These are phyloP conservation scores for Caenorhabditis sulstoni DNA, from an alignment of 2,888 invertebrate species.

Conservation along the genomic window DNA sequence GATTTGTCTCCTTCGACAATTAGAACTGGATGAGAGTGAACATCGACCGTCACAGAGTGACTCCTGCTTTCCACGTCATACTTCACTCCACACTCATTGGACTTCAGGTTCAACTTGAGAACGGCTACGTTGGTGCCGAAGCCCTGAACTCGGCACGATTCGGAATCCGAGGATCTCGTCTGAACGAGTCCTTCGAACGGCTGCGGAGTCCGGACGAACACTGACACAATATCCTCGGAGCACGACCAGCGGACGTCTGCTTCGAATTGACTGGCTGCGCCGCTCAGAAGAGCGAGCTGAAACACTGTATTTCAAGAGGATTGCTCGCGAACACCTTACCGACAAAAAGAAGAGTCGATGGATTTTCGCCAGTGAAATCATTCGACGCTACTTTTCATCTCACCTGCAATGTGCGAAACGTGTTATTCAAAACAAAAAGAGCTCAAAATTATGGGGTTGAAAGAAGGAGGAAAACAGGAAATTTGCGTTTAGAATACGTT, in stretches of 20 bases:
- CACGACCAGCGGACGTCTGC: conserved; percentile 64
- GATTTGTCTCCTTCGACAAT: conserved; percentile 65
- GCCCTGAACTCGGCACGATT: conserved; percentile 54
- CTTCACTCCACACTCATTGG: conserved; percentile 54
- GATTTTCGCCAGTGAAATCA: conserved; percentile 41
- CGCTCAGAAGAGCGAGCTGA: conserved; percentile 40
- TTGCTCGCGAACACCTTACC: conserved; percentile 10
- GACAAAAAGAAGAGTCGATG: conserved; percentile 30
- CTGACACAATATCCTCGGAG: conserved; percentile 44
- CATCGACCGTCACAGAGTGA: conserved; percentile 52
- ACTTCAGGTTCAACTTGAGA: conserved; percentile 52
- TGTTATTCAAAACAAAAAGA: no score
- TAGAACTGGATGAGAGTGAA: conserved; percentile 65
- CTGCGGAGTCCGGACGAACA: conserved; percentile 55
- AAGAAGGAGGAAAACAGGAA: conserved; percentile 24
- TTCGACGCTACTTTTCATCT: conserved; percentile 57
- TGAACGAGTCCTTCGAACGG: conserved; percentile 62
- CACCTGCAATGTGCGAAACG: conserved; percentile 46
- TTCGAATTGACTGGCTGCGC: conserved; percentile 31
- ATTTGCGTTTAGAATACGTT: conserved; percentile 6
- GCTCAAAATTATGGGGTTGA: neutral
- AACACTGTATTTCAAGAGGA: neutral
- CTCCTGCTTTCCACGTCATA: conserved; percentile 42
- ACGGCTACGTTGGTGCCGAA: conserved; percentile 65
- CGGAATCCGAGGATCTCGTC: conserved; percentile 19